phyloP scores from a whole-genome alignment of 2,888 invertebrate species.

The Resseliella maxima region DNA sequence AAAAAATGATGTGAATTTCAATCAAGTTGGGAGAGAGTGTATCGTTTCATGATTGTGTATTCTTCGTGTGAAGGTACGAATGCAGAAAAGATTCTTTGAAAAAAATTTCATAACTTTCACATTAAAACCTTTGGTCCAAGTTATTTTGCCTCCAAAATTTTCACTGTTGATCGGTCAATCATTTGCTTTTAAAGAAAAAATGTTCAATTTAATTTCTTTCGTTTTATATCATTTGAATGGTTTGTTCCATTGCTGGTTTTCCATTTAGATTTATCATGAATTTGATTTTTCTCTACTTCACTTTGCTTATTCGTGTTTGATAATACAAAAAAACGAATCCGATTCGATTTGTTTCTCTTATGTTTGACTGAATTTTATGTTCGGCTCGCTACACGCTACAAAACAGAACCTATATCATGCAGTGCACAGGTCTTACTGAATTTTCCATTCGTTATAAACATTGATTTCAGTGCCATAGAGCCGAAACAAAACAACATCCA shows the following conservation, averaged over 20 bases:
- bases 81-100: no score
- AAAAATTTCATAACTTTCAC: neutral
- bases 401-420: constrained; percentile 59
- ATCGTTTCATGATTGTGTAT: no score
- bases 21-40: no score
- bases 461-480: constrained; percentile 56
- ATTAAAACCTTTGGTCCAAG: neutral
- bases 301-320: neutral
- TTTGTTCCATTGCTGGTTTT: neutral
- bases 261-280: neutral
- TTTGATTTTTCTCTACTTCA: neutral
- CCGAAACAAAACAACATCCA: constrained; percentile 35
- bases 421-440: constrained; percentile 59
- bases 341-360: neutral
- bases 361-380: neutral
- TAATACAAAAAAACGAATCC: neutral
- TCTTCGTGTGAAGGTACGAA: no score
- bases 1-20: no score
- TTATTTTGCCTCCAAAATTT: constrained; percentile 25
- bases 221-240: neutral
- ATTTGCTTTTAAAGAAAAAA: neutral
- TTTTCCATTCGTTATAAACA: constrained; percentile 58
- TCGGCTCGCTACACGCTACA: neutral
- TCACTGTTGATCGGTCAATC: neutral
- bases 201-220: neutral